A percentile compares a stretch with the other conserved stretches of the same genome.
Conservation (phyloP, 2,113 vertebrate genomes). For the Crotalus viridis region DNA sequence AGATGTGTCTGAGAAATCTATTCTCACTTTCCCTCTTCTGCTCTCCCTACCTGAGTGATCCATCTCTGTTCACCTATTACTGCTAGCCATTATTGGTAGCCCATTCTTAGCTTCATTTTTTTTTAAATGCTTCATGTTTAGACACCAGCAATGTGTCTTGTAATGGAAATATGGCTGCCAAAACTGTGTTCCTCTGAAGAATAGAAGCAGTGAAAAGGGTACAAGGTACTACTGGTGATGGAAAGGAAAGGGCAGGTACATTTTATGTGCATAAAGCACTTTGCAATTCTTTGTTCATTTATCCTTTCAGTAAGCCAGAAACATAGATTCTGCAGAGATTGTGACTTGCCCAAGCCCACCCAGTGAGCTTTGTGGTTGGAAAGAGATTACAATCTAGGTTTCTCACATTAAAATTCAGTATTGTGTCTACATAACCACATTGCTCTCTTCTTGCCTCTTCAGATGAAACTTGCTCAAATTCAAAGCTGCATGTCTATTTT, state of each 20-base stretch:
- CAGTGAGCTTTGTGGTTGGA: neutral
- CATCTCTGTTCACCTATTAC: neutral
- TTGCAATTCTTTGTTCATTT: neutral
- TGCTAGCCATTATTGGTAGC: neutral
- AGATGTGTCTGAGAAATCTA: neutral
- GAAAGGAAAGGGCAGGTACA: neutral
- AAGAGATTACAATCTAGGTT: neutral
- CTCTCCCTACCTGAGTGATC: neutral
- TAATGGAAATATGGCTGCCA: neutral
- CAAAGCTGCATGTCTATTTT: neutral
- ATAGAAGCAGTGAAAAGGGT: neutral
- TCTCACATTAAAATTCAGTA: slow-evolving; percentile 3
- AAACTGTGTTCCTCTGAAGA: neutral
- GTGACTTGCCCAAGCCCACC: neutral
- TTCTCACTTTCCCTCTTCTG: neutral
- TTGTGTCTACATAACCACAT: neutral
- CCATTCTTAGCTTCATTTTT: neutral
- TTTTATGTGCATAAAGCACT: neutral
- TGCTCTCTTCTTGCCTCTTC: neutral
- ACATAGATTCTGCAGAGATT: neutral
- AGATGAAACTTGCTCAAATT: neutral
- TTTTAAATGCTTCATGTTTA: neutral
- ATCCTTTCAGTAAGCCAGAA: neutral
- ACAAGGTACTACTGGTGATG: neutral
- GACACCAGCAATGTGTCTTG: too few species aligned